phyloP scores from a whole-genome alignment of 1,140 invertebrate genomes.

The Zelostemma sp. region DNA sequence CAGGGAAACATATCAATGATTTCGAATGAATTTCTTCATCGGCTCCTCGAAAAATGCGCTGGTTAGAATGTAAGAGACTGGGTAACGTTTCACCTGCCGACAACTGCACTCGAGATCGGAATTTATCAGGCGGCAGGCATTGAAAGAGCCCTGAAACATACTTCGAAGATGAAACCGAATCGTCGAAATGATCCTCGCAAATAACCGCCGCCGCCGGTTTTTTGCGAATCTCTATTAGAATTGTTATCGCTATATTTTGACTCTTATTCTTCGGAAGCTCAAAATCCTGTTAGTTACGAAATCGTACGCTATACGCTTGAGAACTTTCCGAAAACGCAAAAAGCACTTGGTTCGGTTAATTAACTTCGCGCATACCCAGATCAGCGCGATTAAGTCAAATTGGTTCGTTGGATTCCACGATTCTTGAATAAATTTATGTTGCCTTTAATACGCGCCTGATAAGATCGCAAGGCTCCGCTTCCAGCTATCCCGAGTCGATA shows the following conservation, averaged over 20 bases:
- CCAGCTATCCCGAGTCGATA: constrained; percentile 49
- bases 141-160: constrained; percentile 41
- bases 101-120: constrained; percentile 33
- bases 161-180: constrained; percentile 59
- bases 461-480: constrained; percentile 41
- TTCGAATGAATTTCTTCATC: too few relatives aligned
- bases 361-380: constrained; percentile 30
- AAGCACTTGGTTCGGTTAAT: constrained; percentile 29
- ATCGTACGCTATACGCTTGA: too few relatives aligned
- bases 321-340: constrained; percentile 19
- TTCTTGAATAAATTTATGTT: constrained; percentile 63
- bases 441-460: constrained; percentile 58
- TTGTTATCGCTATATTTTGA: neutral
- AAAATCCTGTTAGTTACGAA: too few relatives aligned
- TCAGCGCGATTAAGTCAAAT: constrained; percentile 38
- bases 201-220: constrained; percentile 20
- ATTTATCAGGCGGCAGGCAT: constrained; percentile 29
- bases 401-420: constrained; percentile 53
- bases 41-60: constrained; percentile 26
- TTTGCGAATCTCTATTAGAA: neutral
- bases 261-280: too few relatives aligned
- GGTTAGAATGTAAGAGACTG: constrained; percentile 27
- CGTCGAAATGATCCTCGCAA: constrained; percentile 44
- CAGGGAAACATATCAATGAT: too few relatives aligned
- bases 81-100: constrained; percentile 26